A percentile compares a stretch with the other conserved stretches of the same genome.
phyloP scores from a whole-genome alignment of 2,888 invertebrate species.

The Stegophylla sp. region DNA sequence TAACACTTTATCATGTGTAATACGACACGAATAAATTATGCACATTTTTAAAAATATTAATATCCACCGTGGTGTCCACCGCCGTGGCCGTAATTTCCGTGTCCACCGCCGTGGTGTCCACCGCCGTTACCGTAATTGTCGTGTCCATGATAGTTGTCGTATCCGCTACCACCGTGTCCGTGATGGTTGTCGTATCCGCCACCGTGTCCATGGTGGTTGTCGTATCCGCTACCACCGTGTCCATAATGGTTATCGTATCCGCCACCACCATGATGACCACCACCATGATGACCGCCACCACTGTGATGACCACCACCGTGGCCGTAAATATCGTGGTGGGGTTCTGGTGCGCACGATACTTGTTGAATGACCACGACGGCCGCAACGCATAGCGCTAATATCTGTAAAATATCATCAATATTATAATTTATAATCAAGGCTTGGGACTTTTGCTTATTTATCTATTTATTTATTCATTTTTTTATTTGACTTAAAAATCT shows the following conservation, averaged over 20 bases:
- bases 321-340: no score
- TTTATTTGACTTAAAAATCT: no score
- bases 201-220: neutral
- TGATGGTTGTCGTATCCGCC: neutral
- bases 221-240: neutral
- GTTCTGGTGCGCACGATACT: neutral
- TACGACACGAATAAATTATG: neutral
- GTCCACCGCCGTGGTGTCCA: neutral
- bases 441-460: no score
- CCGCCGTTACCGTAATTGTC: neutral
- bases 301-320: neutral
- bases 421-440: no score
- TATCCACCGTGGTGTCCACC: neutral
- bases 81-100: neutral
- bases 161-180: neutral
- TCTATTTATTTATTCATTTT: no score
- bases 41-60: neutral
- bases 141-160: neutral
- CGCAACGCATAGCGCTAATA: conserved; percentile 16
- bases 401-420: neutral
- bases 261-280: neutral
- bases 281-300: neutral
- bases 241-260: neutral
- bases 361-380: conserved; percentile 20
- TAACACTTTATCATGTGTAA: no score